Evolutionary conservation across 1,140 invertebrate genomes (phyloP).

Genomic region (Leptopilina boulardi): DNA sequence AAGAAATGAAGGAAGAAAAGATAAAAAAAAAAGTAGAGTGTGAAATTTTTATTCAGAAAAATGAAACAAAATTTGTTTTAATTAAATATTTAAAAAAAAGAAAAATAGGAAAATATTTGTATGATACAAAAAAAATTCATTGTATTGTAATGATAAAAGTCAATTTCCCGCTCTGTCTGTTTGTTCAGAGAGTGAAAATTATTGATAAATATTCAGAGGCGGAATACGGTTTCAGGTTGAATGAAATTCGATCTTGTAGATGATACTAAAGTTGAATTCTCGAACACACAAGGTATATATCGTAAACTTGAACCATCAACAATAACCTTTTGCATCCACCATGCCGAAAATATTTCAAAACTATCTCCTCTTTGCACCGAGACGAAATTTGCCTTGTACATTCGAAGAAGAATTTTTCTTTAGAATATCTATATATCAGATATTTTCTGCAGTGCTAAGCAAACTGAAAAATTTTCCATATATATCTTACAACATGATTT

Average conservation of each 20-base stretch:
- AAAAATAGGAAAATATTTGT: too few species aligned
- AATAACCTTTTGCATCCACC: background rate
- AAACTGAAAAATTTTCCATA: conserved; percentile 18
- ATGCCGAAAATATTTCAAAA: conserved; percentile 6
- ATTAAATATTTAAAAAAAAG: too few species aligned
- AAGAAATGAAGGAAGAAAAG: too few species aligned
- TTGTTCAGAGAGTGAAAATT: conserved; percentile 11
- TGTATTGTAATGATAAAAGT: too few species aligned
- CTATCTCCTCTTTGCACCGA: background rate
- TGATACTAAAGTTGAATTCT: conserved; percentile 23
- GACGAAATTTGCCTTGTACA: conserved; percentile 14
- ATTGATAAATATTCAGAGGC: conserved; percentile 2
- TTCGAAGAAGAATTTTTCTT: conserved; percentile 29
- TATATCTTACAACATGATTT: background rate
- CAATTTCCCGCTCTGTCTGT: background rate
- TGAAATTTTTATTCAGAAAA: too few species aligned
- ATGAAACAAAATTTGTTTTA: too few species aligned
- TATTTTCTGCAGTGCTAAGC: conserved; percentile 29
- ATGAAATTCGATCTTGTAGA: conserved; percentile 25
- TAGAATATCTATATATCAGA: background rate
- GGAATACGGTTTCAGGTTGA: background rate
- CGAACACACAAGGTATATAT: conserved; percentile 1
- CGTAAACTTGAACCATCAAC: conserved; percentile 20
- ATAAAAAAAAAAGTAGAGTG: too few species aligned
- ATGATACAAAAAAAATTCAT: too few species aligned